Evolutionary conservation across 2,888 invertebrate genomes (phyloP), one percentile per base, ranked within the genome.

Genomic region (Lasiommata megera): DNA sequence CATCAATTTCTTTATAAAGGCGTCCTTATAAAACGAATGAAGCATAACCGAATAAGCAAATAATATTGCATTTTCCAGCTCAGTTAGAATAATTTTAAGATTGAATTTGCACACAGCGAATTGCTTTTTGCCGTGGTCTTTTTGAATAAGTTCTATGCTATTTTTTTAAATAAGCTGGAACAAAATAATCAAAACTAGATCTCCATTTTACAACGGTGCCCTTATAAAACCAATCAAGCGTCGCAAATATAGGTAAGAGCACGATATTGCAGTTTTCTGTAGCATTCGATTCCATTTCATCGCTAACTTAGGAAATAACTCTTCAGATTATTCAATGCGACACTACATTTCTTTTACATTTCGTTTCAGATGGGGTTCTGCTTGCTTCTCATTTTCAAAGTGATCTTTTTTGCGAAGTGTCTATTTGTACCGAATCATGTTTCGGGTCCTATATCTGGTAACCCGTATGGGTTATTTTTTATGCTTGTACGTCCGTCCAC

Each of bases 211-310:
- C 28, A 28, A 43, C 43, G 43, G 43, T 28, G 28, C 3, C 43
- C 43, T 23, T 28, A 43, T 43, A 43, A 28, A 43, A 43, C 28
- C 43, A 43, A 43, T 43, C 28, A 43, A 43, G 7, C 43, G 12
- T 43, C 8, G 43, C 12, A 28, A 43, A 43, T 43, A 34, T 34
- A 34, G 11, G 34, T 34, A 43, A 28, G 43, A 12, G 18, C 11
- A 12, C 12, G 18, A 12, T 43, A 8, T 9, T 48, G 18, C 18
- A 14, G 29, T 36, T 36, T 48, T 18, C 48, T 18, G 12, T 7
- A 11, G 11, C 34, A 34, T 9, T 3, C 34, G 11, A 34, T 34
- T 34, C 34, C 9, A 34, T 34, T 34, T 34, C 34, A 34, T 34
- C 11, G 34, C 11, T 34, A 34, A 34, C 34, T 34, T 34, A 34